Evolutionary conservation across 1,140 invertebrate species (phyloP), one percentile per base, ranked within the genome.

Genomic region (Cydia pomonella): DNA sequence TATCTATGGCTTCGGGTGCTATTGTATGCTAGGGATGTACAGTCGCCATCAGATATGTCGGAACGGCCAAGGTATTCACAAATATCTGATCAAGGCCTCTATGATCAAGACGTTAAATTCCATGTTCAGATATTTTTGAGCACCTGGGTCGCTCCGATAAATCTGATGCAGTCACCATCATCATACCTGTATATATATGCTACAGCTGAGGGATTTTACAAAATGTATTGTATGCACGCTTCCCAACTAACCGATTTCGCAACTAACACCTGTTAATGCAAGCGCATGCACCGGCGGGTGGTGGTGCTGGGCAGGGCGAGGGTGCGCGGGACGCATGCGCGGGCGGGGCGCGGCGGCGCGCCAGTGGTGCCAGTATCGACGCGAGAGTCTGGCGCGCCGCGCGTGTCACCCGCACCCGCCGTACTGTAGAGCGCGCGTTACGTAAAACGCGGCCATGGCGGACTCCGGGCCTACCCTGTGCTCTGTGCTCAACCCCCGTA

Each of bases 381-480:
- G 89, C 90, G 89, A 90, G 79, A 85, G 84, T 90, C 87, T 79
- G 87, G 86, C 87, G 90, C 87, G 87, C 53, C 53, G 87, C 82
- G 88, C 84, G 87, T 86, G 77, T 85, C 78, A 81, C 85, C 86
- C 82, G 87, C 82, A 73, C 73, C 74, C 73, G 73, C 71, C 66
- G 73, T 73, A 76, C 77, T 73, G n/a, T 82, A 59, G 21, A 59
- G 53, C 53, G 66, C 77, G 78, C 75, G 81, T 92, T 92, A 92
- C 90, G 89, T 92, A 91, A 92, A 92, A 82, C 85, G 86, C 77
- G 79, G 87, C 79, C 80, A 92, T 92, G 90, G 83, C 89, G 80
- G 85, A 85, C 79, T 87, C 86, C 81, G 89, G 87, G 79, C 89
- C 89, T 81, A 86, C 91, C 77, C 84, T 91, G 73, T 92, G 89